Evolutionary conservation across 2,113 vertebrate genomes (phyloP), one percentile per base, ranked within the genome.

Genomic region (Chaetodon auriga): DNA sequence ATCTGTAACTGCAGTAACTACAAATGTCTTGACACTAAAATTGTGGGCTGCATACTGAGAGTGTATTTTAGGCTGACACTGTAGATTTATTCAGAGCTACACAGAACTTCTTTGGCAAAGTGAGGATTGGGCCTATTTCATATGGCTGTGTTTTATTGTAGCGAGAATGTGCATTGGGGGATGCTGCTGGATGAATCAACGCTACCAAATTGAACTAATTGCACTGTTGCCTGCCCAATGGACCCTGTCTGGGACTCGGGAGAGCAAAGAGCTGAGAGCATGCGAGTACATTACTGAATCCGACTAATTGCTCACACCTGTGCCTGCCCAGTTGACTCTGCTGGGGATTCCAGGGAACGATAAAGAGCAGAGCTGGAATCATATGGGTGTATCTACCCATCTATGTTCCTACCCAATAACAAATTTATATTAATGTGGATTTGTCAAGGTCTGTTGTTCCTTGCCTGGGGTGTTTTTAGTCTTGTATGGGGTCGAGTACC

Each of bases 181-280:
- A 81, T 89, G 55, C 88, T 90, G 81, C 77, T 87, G 71, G 90
- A 88, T 84, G 81, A 93, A 92, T 92, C 79, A 48, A 89, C 78
- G 83, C 72, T 64, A 82, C 85, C 83, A 90, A 90, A 94, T 92
- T 91, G 86, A 93, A 92, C 85, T 93, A 93, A 93, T 92, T 93
- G 89, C 90, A 87, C 90, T 81, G 84, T 82, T 89, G 90, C 83
- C 82, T 82, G 85, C 91, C 84, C 89, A 89, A 62, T 89, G 85
- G 88, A 91, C 88, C 85, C 73, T 35, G 81, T 85, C 87, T 69
- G 75, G 88, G 88, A 83, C 91, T 87, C 82, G 15, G 76, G 89
- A 91, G 93, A 86, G 74, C 82, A 78, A 61, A 81, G 68, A 87
- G 85, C 74, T 79, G 86, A 88, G 85, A 91, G 87, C 60, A 72